Percentiles rank a stretch among this genome's conserved stretches.
These are phyloP conservation scores for Otus scops DNA, from an alignment of 2,797 vertebrate genomes.

Conservation along the genomic window DNA sequence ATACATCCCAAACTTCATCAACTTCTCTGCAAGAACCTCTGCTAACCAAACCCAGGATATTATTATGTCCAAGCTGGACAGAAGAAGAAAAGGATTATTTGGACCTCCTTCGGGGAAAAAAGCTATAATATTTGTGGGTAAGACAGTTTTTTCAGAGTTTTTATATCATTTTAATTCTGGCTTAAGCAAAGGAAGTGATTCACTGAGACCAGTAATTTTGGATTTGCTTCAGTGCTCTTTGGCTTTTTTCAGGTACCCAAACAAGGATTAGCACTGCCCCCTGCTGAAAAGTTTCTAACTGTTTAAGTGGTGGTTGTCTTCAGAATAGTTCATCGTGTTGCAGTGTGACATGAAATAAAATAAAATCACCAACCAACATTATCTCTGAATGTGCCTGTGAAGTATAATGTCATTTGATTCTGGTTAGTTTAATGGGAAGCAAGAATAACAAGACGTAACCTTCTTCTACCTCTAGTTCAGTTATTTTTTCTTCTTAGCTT, in stretches of 20 bases:
- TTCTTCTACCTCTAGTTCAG: not conserved
- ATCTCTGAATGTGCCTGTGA: not conserved
- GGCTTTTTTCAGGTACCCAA: not conserved
- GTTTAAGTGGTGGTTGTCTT: not conserved
- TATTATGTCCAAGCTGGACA: conserved; percentile 91
- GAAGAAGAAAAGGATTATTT: conserved; percentile 87
- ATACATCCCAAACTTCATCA: conserved; percentile 87
- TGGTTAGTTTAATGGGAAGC: not conserved
- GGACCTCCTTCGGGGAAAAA: conserved; percentile 89
- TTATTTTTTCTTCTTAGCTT: not conserved
- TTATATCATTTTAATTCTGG: not conserved
- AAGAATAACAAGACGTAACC: not conserved
- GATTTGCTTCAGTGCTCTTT: not conserved
- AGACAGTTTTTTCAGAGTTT: not conserved
- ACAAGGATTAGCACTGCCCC: not conserved
- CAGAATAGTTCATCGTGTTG: not conserved
- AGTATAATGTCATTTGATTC: not conserved
- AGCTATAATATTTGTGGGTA: conserved; percentile 90
- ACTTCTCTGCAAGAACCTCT: conserved; percentile 93
- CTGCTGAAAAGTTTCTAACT: not conserved
- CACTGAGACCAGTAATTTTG: not conserved
- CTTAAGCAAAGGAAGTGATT: not conserved
- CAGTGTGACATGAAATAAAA: not conserved
- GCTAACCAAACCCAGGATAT: conserved; percentile 93
- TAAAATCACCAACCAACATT: not conserved